Percentiles rank a stretch among this genome's conserved stretches.
Conservation (phyloP, 2,888 invertebrate genomes). For the Drosophila fungiperda region DNA sequence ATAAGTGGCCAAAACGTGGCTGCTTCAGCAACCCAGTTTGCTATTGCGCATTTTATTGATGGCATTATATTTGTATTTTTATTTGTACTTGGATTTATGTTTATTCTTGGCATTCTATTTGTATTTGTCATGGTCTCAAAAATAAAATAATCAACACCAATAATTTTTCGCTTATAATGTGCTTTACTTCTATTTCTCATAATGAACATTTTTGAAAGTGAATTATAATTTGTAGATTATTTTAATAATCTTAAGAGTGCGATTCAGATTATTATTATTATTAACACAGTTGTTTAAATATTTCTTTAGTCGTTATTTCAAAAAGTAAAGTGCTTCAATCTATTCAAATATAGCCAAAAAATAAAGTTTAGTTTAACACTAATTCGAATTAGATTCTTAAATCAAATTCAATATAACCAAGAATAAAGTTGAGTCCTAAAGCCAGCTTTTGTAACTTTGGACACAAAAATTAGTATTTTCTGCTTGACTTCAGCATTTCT, state of each 20-base stretch:
- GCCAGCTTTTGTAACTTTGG: neutral
- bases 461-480: neutral
- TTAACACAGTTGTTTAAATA: neutral
- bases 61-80: conserved; percentile 37
- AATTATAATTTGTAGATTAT: neutral
- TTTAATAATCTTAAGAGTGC: neutral
- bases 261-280: neutral
- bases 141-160: conserved; percentile 54
- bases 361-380: neutral
- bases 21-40: conserved; percentile 29
- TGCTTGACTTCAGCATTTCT: neutral
- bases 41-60: conserved; percentile 59
- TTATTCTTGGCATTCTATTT: conserved; percentile 18
- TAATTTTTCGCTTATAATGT: conserved; percentile 44
- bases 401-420: neutral
- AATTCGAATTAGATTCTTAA: neutral
- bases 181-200: neutral
- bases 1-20: conserved; percentile 63
- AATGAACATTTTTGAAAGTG: neutral
- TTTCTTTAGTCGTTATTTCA: neutral
- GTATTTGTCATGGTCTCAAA: conserved; percentile 14
- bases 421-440: neutral
- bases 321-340: neutral
- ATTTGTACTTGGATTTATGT: conserved; percentile 19
- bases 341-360: neutral